Conservation (phyloP, 2,888 invertebrate genomes). For the Galerucella nymphaeae region DNA sequence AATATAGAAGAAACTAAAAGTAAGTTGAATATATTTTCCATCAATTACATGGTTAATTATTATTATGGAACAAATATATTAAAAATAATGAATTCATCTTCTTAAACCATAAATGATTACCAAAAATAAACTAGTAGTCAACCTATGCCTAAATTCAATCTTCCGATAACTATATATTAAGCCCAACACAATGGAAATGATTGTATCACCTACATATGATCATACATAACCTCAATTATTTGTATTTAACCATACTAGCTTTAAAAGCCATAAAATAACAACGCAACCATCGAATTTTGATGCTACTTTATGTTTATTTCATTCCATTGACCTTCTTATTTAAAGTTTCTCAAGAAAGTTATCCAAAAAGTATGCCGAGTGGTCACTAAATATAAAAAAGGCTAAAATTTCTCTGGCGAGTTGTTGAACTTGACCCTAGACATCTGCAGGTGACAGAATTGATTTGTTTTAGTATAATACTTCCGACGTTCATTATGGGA, state of each 20-base stretch:
- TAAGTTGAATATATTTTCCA: neutral
- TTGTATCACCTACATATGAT: neutral
- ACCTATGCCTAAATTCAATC: no score
- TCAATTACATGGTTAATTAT: neutral
- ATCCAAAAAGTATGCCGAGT: conserved; percentile 27
- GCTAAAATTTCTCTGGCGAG: conserved; percentile 39
- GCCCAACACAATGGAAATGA: no score
- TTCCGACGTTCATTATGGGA: neutral
- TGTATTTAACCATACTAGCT: neutral
- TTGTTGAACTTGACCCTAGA: conserved; percentile 38
- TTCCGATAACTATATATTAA: no score
- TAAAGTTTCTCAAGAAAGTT: conserved; percentile 28
- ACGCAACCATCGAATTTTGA: neutral
- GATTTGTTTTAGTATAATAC: conserved; percentile 21
- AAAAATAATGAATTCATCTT: no score
- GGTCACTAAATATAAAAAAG: conserved; percentile 28
- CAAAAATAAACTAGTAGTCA: no score
- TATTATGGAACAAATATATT: neutral
- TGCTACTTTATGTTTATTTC: conserved; percentile 11
- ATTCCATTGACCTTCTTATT: conserved; percentile 27
- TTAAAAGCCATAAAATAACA: neutral
- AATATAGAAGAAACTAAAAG: neutral
- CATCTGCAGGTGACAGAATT: conserved; percentile 30
- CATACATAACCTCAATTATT: neutral
- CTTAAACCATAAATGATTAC: no score